Conservation (phyloP, 2,888 invertebrate species). For the Scaeva pyrastri region DNA sequence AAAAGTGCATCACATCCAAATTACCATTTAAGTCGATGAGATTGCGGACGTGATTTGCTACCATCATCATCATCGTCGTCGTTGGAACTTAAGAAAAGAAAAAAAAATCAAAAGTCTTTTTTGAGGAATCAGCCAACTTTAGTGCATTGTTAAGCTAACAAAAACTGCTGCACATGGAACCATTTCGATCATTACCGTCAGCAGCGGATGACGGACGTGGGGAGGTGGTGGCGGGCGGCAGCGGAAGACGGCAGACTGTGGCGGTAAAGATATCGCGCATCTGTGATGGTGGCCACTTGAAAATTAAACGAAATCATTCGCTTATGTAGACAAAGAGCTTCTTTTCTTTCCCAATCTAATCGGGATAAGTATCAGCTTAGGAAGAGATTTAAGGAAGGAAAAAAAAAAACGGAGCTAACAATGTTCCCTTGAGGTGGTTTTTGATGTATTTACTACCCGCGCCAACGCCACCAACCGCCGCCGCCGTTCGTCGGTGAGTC, state of each 20-base stretch:
- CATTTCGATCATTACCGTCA: conserved; percentile 46
- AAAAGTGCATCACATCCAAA: conserved; percentile 72
- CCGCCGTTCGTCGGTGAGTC: conserved; percentile 12
- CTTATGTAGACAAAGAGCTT: conserved; percentile 35
- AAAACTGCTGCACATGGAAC: not conserved
- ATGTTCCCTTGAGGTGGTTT: conserved; percentile 34
- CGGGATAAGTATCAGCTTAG: conserved; percentile 38
- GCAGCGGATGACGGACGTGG: not conserved
- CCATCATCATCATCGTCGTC: conserved; percentile 30
- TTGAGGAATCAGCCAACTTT: not conserved
- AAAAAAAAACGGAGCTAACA: conserved; percentile 17
- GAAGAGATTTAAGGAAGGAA: not conserved
- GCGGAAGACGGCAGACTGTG: no score
- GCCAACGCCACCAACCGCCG: not conserved
- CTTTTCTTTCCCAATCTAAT: conserved; percentile 10
- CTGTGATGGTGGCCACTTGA: conserved; percentile 36
- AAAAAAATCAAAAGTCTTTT: not conserved
- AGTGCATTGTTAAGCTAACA: not conserved
- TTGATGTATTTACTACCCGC: conserved; percentile 59
- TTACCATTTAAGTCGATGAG: conserved; percentile 72
- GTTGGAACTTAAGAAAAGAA: not conserved
- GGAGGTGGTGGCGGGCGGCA: not conserved
- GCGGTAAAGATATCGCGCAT: conserved; percentile 25
- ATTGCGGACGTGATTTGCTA: conserved; percentile 76
- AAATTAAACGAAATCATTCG: conserved; percentile 67